A percentile compares a stretch with the other conserved stretches of the same genome.
Evolutionary conservation across 1,140 invertebrate genomes (phyloP).

Genomic region (Drosophila bifasciata): DNA sequence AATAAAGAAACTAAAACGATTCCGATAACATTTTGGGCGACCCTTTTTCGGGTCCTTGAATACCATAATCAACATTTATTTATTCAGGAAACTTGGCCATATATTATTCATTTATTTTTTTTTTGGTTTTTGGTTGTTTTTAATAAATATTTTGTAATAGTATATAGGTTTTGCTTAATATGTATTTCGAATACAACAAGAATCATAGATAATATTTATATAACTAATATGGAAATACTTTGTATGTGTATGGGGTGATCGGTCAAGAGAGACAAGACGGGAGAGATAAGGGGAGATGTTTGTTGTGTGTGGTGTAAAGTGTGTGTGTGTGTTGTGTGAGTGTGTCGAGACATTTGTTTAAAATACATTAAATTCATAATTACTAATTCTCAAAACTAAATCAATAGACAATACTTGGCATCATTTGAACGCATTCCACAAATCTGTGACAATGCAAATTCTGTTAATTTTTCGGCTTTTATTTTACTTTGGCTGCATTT

Average conservation of each 20-base stretch:
- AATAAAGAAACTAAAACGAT: neutral
- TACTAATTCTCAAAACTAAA: conserved; percentile 41
- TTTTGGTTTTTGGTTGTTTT: conserved; percentile 23
- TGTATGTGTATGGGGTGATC: conserved; percentile 30
- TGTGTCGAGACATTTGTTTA: conserved; percentile 21
- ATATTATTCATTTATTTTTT: conserved; percentile 39
- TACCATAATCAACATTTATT: conserved; percentile 64
- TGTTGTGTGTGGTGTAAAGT: neutral
- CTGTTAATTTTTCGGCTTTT: conserved; percentile 19
- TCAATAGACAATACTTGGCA: conserved; percentile 50
- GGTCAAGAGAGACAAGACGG: conserved; percentile 2
- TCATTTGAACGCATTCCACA: conserved; percentile 46
- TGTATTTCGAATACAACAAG: conserved; percentile 56
- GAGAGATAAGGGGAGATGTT: neutral
- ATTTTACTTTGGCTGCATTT: conserved; percentile 40
- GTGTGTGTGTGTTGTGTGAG: conserved; percentile 4
- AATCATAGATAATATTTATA: conserved; percentile 47
- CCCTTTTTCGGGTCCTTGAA: conserved; percentile 23
- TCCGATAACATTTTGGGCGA: conserved; percentile 11
- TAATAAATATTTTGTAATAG: conserved; percentile 49
- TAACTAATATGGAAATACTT: conserved; percentile 62
- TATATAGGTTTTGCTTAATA: conserved; percentile 48
- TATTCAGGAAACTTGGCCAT: conserved; percentile 59
- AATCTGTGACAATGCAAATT: conserved; percentile 24
- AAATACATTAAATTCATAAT: conserved; percentile 44